Base-by-base conservation (phyloP, 1,140 invertebrate species). In the Drosophila biarmipes region DNA sequence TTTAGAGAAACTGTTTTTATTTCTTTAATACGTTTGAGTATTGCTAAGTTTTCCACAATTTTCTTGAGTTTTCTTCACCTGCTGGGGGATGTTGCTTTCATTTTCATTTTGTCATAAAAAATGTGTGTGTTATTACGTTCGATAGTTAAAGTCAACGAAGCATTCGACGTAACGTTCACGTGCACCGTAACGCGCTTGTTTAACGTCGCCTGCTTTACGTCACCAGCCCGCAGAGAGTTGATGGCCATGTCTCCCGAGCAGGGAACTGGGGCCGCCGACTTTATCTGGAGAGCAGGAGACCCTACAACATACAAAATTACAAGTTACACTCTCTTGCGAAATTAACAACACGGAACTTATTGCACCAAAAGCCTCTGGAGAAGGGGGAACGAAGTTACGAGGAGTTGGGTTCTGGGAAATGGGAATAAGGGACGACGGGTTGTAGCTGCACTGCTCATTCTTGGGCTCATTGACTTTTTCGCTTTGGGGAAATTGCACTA, bases 341-440 rank as follows among this genome's bases (percentile, higher is more conserved):
- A 87, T 90, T 90, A 90, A 90, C 86, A 90, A 79, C 81, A 80
- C 73, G 86, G 87, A 90, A 90, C 86, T 90, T 90, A 87, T 90
- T 81, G 86, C 87, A 73, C 37, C 67, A 21, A 14, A 53, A 34
- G 42, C 34, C 35, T 24, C 43, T 37, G 14, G 73, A 43, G 48
- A 29, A 35, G 42, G 14, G 62, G 27, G 4, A n/a, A 0, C 4
- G 12, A 4, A 21, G 21, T 15, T 52, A 14, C 12, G 21, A 21
- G 21, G 11, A n/a, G 10, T 11, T 21, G 35, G 8, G 8, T 24
- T 3, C 21, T 54, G 35, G n/a, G 46, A 40, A 56, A 54, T 57
- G 17, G 45, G 35, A 37, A 24, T 59, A 31, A 40, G 31, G 58
- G 27, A 27, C 11, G 15, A 27, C n/a, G 12, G 59, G 7, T 21